phyloP scores from a whole-genome alignment of 2,888 invertebrate species.

The Drymonia ruficornis region DNA sequence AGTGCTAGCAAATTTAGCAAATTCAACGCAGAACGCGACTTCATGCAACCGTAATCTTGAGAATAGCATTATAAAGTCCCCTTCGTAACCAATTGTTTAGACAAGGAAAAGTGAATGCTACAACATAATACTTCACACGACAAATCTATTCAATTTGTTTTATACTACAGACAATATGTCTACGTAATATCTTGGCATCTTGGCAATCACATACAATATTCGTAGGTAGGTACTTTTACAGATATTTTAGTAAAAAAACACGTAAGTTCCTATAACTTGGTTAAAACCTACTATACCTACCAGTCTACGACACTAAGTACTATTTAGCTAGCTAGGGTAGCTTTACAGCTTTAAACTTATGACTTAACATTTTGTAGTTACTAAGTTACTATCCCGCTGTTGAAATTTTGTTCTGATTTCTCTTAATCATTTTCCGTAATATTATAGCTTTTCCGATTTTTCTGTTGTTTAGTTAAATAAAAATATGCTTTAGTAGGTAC shows the following conservation, averaged over 20 bases:
- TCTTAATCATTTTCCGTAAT: too few relatives aligned
- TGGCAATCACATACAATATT: neutral
- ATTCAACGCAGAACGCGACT: conserved; percentile 21
- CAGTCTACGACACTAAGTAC: too few relatives aligned
- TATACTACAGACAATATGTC: conserved; percentile 27
- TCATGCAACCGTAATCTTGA: conserved; percentile 35
- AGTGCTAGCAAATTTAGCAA: neutral
- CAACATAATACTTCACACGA: conserved; percentile 41
- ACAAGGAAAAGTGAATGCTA: conserved; percentile 49
- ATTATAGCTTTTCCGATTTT: conserved; percentile 16
- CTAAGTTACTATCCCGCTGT: too few relatives aligned
- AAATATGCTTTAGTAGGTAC: conserved; percentile 21
- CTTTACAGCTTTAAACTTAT: too few relatives aligned
- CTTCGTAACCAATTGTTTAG: conserved; percentile 47
- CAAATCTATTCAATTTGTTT: conserved; percentile 39
- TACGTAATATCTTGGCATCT: neutral
- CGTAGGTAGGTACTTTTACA: too few relatives aligned
- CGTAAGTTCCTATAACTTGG: too few relatives aligned
- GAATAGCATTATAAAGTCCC: conserved; percentile 35
- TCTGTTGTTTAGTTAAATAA: conserved; percentile 11
- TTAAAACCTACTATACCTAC: too few relatives aligned
- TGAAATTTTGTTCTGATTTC: too few relatives aligned
- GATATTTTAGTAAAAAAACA: too few relatives aligned
- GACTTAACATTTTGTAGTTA: too few relatives aligned
- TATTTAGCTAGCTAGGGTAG: too few relatives aligned